A percentile compares a stretch with the other conserved stretches of the same genome.
phyloP scores from a whole-genome alignment of 2,113 vertebrate species.

The Percina caprodes region DNA sequence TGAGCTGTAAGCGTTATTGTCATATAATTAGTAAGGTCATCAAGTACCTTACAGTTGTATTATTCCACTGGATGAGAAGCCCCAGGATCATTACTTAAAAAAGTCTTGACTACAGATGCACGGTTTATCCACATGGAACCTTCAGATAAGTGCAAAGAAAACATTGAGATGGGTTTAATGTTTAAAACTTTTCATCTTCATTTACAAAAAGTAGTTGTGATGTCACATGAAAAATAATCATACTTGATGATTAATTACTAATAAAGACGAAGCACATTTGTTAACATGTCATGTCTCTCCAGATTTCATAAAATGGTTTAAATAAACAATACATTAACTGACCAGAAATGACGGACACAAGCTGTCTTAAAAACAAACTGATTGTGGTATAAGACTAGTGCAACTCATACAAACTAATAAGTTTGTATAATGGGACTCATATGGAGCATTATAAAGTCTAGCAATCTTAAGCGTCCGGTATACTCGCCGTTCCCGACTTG shows the following conservation, averaged over 20 bases:
- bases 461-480: neutral
- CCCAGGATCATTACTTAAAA: neutral
- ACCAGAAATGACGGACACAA: slow-evolving; percentile 33
- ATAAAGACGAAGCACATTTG: slow-evolving; percentile 32
- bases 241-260: slow-evolving; percentile 28
- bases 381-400: slow-evolving; percentile 11
- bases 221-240: slow-evolving; percentile 47
- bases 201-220: slow-evolving; percentile 48
- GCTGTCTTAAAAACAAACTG: slow-evolving; percentile 5
- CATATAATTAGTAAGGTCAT: neutral
- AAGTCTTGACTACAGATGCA: neutral
- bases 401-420: slow-evolving; percentile 7
- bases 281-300: slow-evolving; percentile 4
- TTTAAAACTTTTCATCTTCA: slow-evolving; percentile 52
- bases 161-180: neutral
- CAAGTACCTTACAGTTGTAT: neutral
- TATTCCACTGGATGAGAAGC: neutral
- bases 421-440: slow-evolving; percentile 12
- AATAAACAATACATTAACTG: slow-evolving; percentile 27
- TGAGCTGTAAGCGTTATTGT: neutral
- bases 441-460: neutral
- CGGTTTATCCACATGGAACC: neutral
- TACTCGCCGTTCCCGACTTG: too few relatives aligned
- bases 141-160: neutral
- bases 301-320: slow-evolving; percentile 42